phyloP scores from a whole-genome alignment of 1,140 invertebrate genomes.

The Condylostylus longicornis region DNA sequence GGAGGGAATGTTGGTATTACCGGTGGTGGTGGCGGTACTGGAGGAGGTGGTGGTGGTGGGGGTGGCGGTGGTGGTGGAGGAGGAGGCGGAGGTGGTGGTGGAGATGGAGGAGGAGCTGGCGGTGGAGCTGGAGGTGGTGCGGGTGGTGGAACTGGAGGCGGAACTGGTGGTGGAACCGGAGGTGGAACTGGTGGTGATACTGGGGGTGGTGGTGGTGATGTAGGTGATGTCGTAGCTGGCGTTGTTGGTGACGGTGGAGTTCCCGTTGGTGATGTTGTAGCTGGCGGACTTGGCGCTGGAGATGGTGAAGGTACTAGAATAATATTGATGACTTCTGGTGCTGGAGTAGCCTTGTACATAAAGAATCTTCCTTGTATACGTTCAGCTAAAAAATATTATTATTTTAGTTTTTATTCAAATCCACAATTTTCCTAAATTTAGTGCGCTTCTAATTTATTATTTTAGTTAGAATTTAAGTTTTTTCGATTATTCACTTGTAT shows the following conservation, averaged over 20 bases:
- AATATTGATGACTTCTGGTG: too few species aligned
- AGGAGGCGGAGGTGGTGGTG: not conserved
- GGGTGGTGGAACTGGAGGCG: not conserved
- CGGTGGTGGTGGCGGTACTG: not conserved
- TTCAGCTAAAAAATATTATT: too few species aligned
- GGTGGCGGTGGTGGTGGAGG: not conserved
- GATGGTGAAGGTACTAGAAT: constrained; percentile 11
- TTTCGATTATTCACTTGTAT: too few species aligned
- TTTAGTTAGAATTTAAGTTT: too few species aligned
- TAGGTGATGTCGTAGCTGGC: not conserved
- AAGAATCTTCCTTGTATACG: too few species aligned
- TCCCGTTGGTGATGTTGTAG: too few species aligned
- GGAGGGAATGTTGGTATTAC: constrained; percentile 15
- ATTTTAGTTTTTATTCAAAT: too few species aligned
- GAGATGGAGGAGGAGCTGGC: constrained; percentile 5
- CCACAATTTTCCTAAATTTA: too few species aligned
- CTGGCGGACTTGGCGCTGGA: constrained; percentile 9
- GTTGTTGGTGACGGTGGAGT: constrained; percentile 5
- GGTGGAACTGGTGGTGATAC: not conserved
- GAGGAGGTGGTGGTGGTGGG: not conserved
- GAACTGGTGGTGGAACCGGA: not conserved
- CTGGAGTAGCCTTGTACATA: too few species aligned
- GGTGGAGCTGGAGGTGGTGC: constrained; percentile 1
- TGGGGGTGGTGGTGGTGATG: not conserved
- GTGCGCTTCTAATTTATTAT: too few species aligned